These are phyloP conservation scores for Tachina lurida DNA, from an alignment of 2,888 invertebrate genomes.

Conservation along the genomic window DNA sequence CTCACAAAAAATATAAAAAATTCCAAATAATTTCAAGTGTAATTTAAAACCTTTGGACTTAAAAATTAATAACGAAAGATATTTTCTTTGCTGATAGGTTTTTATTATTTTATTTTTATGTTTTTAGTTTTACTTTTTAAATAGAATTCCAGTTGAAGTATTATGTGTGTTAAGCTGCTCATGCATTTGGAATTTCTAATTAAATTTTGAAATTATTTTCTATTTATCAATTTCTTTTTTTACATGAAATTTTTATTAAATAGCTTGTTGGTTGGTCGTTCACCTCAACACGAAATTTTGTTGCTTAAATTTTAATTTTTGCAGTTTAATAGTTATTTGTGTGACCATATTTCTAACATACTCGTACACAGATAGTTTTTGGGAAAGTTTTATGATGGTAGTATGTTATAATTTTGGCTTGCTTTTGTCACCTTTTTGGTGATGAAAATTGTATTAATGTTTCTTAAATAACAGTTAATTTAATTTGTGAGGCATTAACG, in stretches of 20 bases:
- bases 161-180: conserved; percentile 40
- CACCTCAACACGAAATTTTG: conserved; percentile 24
- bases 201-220: conserved; percentile 58
- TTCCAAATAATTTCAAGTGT: background rate
- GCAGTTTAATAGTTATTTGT: conserved; percentile 25
- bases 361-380: conserved; percentile 21
- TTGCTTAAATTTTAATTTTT: background rate
- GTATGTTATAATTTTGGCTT: background rate
- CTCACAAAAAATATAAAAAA: background rate
- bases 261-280: conserved; percentile 33
- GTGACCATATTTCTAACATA: conserved; percentile 49
- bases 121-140: conserved; percentile 19
- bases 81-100: background rate
- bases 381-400: conserved; percentile 53
- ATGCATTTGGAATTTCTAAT: conserved; percentile 56
- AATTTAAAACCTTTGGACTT: background rate
- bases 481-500: conserved; percentile 13
- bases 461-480: background rate
- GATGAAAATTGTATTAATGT: background rate
- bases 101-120: background rate
- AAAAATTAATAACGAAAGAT: background rate
- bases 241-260: background rate
- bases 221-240: background rate
- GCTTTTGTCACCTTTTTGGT: background rate
- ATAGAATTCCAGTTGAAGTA: conserved; percentile 34